Evolutionary conservation across 2,797 vertebrate genomes (phyloP).

Genomic region (Cottoperca gobio): DNA sequence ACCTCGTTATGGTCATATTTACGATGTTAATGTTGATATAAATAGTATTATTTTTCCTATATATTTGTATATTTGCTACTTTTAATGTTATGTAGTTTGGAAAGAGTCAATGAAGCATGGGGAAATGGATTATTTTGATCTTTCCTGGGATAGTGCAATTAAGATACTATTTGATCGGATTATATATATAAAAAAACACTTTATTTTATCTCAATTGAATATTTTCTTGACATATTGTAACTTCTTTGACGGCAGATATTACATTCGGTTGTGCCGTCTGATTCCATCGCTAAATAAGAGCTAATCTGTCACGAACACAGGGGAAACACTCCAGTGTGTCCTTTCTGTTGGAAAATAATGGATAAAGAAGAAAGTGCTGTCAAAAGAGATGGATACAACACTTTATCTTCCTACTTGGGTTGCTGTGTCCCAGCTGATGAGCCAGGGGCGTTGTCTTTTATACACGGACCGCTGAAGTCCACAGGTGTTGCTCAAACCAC

Average conservation of each 20-base stretch:
- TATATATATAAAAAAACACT: not conserved
- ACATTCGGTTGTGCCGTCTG: not conserved
- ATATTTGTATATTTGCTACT: not conserved
- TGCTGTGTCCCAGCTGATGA: slow-evolving; percentile 6
- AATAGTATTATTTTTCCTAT: not conserved
- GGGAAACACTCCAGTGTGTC: not conserved
- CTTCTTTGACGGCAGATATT: slow-evolving; percentile 16
- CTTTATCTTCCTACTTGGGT: slow-evolving; percentile 8
- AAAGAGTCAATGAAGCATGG: not conserved
- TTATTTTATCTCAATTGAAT: slow-evolving; percentile 4
- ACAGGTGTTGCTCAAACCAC: slow-evolving; percentile 34
- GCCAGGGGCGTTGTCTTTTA: not conserved
- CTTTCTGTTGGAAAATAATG: slow-evolving; percentile 13
- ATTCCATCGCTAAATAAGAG: slow-evolving; percentile 7
- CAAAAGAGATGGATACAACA: slow-evolving; percentile 9
- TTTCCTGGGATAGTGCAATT: not conserved
- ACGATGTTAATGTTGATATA: not conserved
- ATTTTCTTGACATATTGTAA: slow-evolving; percentile 6
- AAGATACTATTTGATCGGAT: slow-evolving; percentile 14
- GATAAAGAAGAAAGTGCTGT: slow-evolving; percentile 3
- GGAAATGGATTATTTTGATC: not conserved
- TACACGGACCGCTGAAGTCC: not conserved
- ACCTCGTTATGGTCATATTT: not conserved
- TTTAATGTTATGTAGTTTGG: not conserved
- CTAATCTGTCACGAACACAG: not conserved